phyloP scores from a whole-genome alignment of 1,140 invertebrate genomes.

The Eurosta solidaginis region DNA sequence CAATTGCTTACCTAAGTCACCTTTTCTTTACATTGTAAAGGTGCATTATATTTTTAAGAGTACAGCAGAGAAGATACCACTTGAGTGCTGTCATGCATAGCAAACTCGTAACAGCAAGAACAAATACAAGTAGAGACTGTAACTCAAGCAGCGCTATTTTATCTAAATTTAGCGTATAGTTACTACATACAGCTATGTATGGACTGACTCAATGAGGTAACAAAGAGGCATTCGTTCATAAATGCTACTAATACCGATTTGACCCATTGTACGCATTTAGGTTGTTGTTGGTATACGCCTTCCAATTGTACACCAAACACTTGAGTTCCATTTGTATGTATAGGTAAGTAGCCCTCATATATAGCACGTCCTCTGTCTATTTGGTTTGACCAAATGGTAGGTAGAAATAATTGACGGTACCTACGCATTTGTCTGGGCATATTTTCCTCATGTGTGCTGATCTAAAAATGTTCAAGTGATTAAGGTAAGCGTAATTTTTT shows the following conservation, averaged over 20 bases:
- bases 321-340: background rate
- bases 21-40: background rate
- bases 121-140: no score
- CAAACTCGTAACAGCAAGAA: background rate
- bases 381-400: background rate
- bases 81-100: background rate
- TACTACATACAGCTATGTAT: no score
- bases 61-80: background rate
- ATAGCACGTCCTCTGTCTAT: background rate
- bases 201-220: no score
- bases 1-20: background rate
- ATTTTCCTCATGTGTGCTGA: background rate
- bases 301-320: background rate
- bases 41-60: background rate
- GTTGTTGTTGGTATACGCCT: conserved; percentile 1
- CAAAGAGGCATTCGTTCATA: background rate
- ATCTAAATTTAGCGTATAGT: background rate
- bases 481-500: background rate
- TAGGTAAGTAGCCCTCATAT: background rate
- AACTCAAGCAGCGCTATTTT: background rate
- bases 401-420: background rate
- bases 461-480: background rate
- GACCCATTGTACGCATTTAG: background rate
- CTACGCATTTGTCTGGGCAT: background rate
- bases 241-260: background rate